Percentiles rank a stretch among this genome's conserved stretches.
phyloP scores from a whole-genome alignment of 2,888 invertebrate species.

The Gortyna flavago region DNA sequence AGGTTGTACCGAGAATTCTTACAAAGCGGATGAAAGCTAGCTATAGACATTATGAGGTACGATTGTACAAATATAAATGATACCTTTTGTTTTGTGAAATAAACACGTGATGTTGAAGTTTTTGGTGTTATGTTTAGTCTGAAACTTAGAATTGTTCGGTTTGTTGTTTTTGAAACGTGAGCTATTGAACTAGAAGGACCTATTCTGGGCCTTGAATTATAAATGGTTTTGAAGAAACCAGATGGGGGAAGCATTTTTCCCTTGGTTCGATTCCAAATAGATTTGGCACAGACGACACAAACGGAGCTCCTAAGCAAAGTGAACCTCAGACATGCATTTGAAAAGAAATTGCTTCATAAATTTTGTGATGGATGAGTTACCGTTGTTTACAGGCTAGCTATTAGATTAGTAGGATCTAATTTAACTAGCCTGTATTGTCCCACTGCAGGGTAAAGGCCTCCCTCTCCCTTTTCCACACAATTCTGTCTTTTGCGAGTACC shows the following conservation, averaged over 20 bases:
- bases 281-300: slow-evolving; percentile 28
- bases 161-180: slow-evolving; percentile 37
- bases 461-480: no score
- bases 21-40: slow-evolving; percentile 67
- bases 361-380: neutral
- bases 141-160: slow-evolving; percentile 14
- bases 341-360: slow-evolving; percentile 6
- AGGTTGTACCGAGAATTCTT: slow-evolving; percentile 77
- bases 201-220: slow-evolving; percentile 7
- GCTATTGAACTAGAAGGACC: neutral
- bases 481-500: no score
- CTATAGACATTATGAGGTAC: slow-evolving; percentile 52
- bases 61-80: slow-evolving; percentile 58
- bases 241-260: neutral
- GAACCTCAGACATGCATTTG: neutral
- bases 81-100: slow-evolving; percentile 55
- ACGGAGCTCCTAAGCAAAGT: slow-evolving; percentile 24
- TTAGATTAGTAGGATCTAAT: no score
- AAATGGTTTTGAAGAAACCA: slow-evolving; percentile 6
- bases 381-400: neutral
- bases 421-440: no score
- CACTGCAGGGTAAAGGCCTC: no score
- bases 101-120: slow-evolving; percentile 46
- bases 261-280: slow-evolving; percentile 21
- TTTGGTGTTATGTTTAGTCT: slow-evolving; percentile 44